Evolutionary conservation across 2,888 invertebrate species (phyloP).

Genomic region (Heliconius cydno): DNA sequence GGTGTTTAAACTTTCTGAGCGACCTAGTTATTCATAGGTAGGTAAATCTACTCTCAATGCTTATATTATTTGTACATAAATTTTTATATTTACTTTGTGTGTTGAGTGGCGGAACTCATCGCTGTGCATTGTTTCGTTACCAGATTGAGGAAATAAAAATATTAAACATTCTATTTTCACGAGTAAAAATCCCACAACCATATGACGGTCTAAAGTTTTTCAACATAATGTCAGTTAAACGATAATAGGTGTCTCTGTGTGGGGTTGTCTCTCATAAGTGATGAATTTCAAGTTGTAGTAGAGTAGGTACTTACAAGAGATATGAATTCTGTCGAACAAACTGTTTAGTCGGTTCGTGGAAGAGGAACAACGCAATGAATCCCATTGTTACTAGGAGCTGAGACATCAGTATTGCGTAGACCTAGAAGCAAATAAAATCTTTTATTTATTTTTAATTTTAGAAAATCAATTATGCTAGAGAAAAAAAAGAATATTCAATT

Average conservation of each 20-base stretch:
- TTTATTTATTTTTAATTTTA: neutral
- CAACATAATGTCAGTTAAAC: neutral
- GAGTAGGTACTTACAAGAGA: constrained; percentile 44
- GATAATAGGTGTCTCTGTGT: neutral
- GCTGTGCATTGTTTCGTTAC: too few species aligned
- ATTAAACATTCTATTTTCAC: neutral
- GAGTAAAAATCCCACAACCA: too few species aligned
- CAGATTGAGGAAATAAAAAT: too few species aligned
- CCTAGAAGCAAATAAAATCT: constrained; percentile 74
- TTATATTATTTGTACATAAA: too few species aligned
- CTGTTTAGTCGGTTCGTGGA: constrained; percentile 81
- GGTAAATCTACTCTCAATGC: too few species aligned
- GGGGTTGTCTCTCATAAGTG: neutral
- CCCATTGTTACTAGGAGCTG: constrained; percentile 89
- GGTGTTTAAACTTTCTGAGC: too few species aligned
- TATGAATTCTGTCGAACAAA: constrained; percentile 70
- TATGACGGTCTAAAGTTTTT: neutral
- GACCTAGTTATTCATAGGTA: too few species aligned
- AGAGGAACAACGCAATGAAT: constrained; percentile 89
- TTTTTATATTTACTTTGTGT: too few species aligned
- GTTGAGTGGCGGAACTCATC: too few species aligned
- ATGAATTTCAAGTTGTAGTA: neutral
- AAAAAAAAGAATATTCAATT: too few species aligned
- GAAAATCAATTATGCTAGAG: too few species aligned
- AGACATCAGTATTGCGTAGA: constrained; percentile 89